Evolutionary conservation across 35 echinoderm and acorn worm genomes (phyloP).

Genomic region (Ophiothrix spiculata): DNA sequence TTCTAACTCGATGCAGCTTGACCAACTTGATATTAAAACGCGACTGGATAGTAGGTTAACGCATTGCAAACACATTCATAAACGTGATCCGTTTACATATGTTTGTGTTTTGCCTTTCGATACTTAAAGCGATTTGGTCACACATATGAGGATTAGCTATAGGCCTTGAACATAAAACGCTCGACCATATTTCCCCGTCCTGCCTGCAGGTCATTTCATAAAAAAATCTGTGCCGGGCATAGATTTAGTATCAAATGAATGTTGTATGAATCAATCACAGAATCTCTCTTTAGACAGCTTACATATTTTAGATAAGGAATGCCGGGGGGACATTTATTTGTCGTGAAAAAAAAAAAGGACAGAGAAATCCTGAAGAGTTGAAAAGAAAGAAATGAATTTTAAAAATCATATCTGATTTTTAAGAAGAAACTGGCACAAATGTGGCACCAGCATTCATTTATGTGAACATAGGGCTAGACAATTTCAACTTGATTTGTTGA

Average conservation of each 20-base stretch:
- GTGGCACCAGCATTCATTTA: neutral
- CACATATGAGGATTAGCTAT: neutral
- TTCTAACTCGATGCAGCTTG: too few species aligned
- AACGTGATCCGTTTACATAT: too few species aligned
- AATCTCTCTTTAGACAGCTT: conserved; percentile 1
- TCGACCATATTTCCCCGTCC: neutral
- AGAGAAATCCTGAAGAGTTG: neutral
- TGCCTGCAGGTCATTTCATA: neutral
- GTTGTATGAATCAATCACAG: neutral
- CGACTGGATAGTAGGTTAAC: too few species aligned
- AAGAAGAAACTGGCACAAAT: neutral
- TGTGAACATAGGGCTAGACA: neutral
- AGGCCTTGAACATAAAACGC: neutral
- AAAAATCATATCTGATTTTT: neutral
- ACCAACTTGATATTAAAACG: neutral
- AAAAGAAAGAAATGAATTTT: neutral
- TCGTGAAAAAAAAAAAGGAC: neutral
- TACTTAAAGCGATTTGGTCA: neutral
- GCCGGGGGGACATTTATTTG: neutral
- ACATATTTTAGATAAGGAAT: conserved; percentile 3
- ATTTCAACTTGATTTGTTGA: conserved; percentile 6
- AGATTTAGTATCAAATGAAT: neutral
- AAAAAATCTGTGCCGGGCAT: neutral
- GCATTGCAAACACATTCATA: too few species aligned
- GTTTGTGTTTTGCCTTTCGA: neutral